Evolutionary conservation across 2,797 vertebrate genomes (phyloP), one percentile per base, ranked within the genome.

Genomic region (Ibycter americanus): DNA sequence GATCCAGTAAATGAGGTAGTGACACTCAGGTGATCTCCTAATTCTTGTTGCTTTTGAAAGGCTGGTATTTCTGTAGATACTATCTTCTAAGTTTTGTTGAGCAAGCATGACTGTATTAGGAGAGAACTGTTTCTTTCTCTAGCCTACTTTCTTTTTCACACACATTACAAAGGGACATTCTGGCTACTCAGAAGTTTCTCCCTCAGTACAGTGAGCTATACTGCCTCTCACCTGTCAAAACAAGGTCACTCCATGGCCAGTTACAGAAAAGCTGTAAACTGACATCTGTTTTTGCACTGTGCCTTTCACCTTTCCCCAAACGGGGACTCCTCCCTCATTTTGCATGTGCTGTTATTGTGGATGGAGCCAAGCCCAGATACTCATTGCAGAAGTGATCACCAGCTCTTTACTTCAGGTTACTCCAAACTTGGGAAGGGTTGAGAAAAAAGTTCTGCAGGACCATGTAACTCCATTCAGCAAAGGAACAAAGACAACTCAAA

Each of bases 191-290:
- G 54, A 94, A 26, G 36, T 71, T n/a, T 67, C 32, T 85, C 56
- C 38, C 77, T 74, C 49, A n/a, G 40, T 88, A 59, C 74, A 85
- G 36, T 19, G 56, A 89, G 66, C 26, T 88, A n/a, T 59, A 44
- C 54, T 62, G 56, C 82, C 78, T 91, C 87, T 86, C 94, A 94
- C 89, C 79, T 97, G 87, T 93, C 92, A 88, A 95, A 97, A 96
- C 54, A 83, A 62, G 65, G 68, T 81, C 82, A 72, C 20, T 92
- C 42, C 56, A 47, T 6, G 23, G 31, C 25, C 44, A 90, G 61
- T 79, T 90, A 74, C 3, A 79, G 67, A 89, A 85, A 89, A 96
- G 62, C 76, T 93, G 92, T 81, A 90, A 96, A 95, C 52, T 88
- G 76, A 34, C 82, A 92, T 95, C 92, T 95, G 65, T 29, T 91